Evolutionary conservation across 2,888 invertebrate species (phyloP), one percentile per base, ranked within the genome.

Genomic region (Tachina grossa): DNA sequence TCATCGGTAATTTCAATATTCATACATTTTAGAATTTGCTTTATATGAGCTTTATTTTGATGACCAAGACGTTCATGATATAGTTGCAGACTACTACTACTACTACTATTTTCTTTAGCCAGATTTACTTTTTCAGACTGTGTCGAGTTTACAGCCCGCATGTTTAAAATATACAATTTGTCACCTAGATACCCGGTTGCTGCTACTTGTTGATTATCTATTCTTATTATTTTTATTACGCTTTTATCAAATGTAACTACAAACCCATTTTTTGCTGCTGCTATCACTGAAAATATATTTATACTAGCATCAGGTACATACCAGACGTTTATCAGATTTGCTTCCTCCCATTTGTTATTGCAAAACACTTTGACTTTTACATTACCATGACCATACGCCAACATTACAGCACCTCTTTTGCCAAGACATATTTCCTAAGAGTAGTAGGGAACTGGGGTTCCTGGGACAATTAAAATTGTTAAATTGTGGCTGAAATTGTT

Each of bases 121-220:
- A 63, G 47, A 61, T 59, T 74, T 59, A 74, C 61, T 61, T 49
- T 31, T 59, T n/a, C 74, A 63, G 71, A 61, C 9, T n/a, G n/a
- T 65, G n/a, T 63, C 41, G 45, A 55, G 43, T 53, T 82, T 51
- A 63, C 43, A 69, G 53, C 82, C 6, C 55, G 69, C 75, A 82
- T 83, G 31, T 69, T 76, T 16, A 77, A 65, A n/a, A 75, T 65
- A 65, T 77, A 83, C 72, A 77, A 4, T 77, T 77, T 66, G 3
- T 47, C 65, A 65, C 71, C n/a, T n/a, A n/a, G n/a, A n/a, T n/a
- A 77, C n/a, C 66, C 77, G 39, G 53, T 61, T 59, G 82, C 68
- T 51, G 63, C 53, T 43, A 75, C 1, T 39, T 49, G 8, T 16
- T 39, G 39, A 53, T 65, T n/a, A 8, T 39, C 65, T 75, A 45